Evolutionary conservation across 35 echinoderm and acorn worm species (phyloP).

Genomic region (Heliocidaris tuberculata): DNA sequence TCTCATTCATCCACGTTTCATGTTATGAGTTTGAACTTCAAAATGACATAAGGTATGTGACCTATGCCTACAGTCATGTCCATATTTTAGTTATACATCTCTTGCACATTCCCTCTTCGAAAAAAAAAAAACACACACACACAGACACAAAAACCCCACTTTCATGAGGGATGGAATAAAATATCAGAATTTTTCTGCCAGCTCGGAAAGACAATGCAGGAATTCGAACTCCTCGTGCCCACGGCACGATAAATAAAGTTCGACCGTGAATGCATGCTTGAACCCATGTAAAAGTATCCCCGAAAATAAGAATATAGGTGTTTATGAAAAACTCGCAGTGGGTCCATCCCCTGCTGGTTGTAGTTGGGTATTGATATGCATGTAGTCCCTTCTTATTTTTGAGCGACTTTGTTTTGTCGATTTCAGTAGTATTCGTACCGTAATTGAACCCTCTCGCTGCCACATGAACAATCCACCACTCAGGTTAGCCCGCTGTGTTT

Average conservation of each 20-base stretch:
- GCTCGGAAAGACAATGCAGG: neutral
- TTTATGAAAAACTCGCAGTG: constrained; percentile 13
- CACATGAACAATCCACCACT: neutral
- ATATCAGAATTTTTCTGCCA: neutral
- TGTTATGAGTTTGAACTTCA: neutral
- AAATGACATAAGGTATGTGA: neutral
- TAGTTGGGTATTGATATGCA: neutral
- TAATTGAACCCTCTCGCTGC: neutral
- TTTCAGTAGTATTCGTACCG: neutral
- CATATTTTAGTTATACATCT: neutral
- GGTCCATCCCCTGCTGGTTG: constrained; percentile 8
- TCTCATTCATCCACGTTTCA: neutral
- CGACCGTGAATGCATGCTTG: neutral
- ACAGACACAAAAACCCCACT: too few species aligned
- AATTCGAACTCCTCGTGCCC: neutral
- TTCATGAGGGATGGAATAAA: neutral
- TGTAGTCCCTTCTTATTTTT: neutral
- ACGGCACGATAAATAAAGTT: neutral
- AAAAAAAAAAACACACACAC: too few species aligned
- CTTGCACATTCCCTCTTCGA: neutral
- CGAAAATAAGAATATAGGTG: neutral
- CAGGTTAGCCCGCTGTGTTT: neutral
- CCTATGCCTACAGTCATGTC: neutral
- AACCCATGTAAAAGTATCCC: neutral
- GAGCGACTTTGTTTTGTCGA: neutral